Base-by-base conservation (phyloP, 2,888 invertebrate genomes). In the Liopterus haemorrhoidalis region DNA sequence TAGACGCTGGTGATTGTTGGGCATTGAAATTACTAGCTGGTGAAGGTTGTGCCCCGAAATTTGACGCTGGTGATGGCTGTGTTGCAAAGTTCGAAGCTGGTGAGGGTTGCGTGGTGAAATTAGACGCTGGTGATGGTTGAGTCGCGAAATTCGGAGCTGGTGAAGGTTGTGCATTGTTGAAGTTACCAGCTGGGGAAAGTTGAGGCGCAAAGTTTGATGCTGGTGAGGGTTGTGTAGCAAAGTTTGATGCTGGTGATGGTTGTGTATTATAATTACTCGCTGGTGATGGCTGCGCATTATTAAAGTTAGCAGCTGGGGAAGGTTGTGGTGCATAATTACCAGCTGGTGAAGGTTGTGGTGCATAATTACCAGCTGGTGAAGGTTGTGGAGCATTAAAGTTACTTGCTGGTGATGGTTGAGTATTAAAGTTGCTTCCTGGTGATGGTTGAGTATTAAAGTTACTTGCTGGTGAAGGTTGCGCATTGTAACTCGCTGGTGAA, bases 111-210 rank as follows among this genome's bases (percentile, higher is more conserved):
- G 47, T 49, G 32, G 38, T 48, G 30, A 51, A 21, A 8, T 42
- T 49, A 6, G 51, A 40, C 8, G 50, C 43, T 2, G 55, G 55
- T 5, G 52, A 49, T 6, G 49, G 47, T 32, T 57, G 57, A 48
- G 56, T 60, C 31, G 51, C 18, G 21, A 32, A 41, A 30, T 46
- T 54, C 9, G 57, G 50, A 6, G 57, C 50, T 5, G 61, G 61
- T 4, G 60, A 60, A 14, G 54, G 56, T 51, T 63, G 53, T 56
- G 59, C 59, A 49, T 58, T 59, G 46, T 57, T 60, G 15, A 55
- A 31, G 28, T 52, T 57, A 5, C 54, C 39, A 6, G 54, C 52
- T 8, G 59, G 55, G 8, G 57, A 56, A 12, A 53, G n/a, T n/a
- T n/a, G n/a, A n/a, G n/a, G n/a, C n/a, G 51, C 49, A 59, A 49